Evolutionary conservation across 2,888 invertebrate genomes (phyloP).

Genomic region (Axea sp.): DNA sequence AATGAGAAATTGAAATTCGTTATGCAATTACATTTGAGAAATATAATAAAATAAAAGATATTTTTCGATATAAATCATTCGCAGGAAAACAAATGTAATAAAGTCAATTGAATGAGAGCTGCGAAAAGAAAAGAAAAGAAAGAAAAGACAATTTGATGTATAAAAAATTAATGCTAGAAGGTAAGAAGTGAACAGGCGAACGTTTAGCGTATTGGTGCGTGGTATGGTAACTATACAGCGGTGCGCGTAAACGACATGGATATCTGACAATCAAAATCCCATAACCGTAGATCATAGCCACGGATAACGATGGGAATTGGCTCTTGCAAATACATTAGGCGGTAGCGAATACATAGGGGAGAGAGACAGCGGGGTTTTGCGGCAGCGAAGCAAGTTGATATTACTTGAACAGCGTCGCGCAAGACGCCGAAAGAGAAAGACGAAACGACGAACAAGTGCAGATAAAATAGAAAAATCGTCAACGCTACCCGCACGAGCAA

Average conservation of each 20-base stretch:
- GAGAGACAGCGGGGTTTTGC: constrained; percentile 60
- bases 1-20: too few relatives aligned
- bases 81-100: background rate
- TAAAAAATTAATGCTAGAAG: constrained; percentile 30
- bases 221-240: constrained; percentile 45
- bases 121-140: background rate
- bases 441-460: constrained; percentile 56
- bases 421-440: constrained; percentile 45
- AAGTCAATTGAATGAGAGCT: constrained; percentile 2
- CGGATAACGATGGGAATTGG: constrained; percentile 78
- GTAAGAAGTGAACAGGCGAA: constrained; percentile 30
- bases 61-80: too few relatives aligned
- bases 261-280: constrained; percentile 76
- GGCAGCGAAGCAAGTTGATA: constrained; percentile 68
- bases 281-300: constrained; percentile 76
- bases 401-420: constrained; percentile 56
- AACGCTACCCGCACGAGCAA: constrained; percentile 61
- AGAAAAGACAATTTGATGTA: background rate
- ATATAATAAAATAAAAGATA: too few relatives aligned
- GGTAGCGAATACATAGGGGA: constrained; percentile 63
- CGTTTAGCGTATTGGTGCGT: constrained; percentile 51
- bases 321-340: constrained; percentile 78
- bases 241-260: constrained; percentile 70
- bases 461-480: constrained; percentile 78
- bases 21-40: too few relatives aligned